A percentile compares a stretch with the other conserved stretches of the same genome.
These are phyloP conservation scores for Spea hammondii DNA, from an alignment of 2,797 vertebrate genomes.

Conservation along the genomic window DNA sequence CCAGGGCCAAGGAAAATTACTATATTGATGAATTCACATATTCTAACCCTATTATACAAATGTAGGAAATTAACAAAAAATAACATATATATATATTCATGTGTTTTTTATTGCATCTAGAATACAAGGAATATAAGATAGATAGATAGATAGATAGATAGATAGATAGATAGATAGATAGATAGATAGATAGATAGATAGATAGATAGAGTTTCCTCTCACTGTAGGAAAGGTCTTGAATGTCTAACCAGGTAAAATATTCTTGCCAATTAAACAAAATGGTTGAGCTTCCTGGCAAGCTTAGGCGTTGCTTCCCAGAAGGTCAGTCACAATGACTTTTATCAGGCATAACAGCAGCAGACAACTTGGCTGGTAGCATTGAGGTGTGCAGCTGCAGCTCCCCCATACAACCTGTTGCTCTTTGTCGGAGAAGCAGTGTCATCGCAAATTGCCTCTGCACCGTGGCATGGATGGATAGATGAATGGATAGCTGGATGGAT, in stretches of 20 bases:
- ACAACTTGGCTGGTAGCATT: constrained; percentile 24
- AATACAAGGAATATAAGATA: too few species aligned
- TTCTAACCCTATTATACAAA: constrained; percentile 26
- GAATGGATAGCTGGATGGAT: background rate
- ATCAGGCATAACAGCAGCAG: constrained; percentile 47
- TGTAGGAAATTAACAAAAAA: background rate
- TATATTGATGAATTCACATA: constrained; percentile 16
- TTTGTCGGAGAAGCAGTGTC: constrained; percentile 47
- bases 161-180: too few species aligned
- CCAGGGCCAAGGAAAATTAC: constrained; percentile 1
- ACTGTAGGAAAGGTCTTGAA: too few species aligned
- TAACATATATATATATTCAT: background rate
- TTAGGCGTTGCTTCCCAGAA: constrained; percentile 19
- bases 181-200: too few species aligned
- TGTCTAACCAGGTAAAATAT: too few species aligned
- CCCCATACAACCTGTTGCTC: constrained; percentile 54
- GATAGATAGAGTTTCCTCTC: too few species aligned
- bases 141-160: too few species aligned
- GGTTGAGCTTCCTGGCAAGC: background rate
- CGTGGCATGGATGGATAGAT: constrained; percentile 44
- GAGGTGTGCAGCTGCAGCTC: constrained; percentile 53
- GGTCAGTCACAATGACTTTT: constrained; percentile 42
- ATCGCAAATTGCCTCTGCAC: constrained; percentile 54
- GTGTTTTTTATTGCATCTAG: too few species aligned
- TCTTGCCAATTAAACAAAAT: too few species aligned